Percentiles rank a stretch among this genome's conserved stretches.
phyloP scores from a whole-genome alignment of 2,797 vertebrate species.

The Poecile montanus region DNA sequence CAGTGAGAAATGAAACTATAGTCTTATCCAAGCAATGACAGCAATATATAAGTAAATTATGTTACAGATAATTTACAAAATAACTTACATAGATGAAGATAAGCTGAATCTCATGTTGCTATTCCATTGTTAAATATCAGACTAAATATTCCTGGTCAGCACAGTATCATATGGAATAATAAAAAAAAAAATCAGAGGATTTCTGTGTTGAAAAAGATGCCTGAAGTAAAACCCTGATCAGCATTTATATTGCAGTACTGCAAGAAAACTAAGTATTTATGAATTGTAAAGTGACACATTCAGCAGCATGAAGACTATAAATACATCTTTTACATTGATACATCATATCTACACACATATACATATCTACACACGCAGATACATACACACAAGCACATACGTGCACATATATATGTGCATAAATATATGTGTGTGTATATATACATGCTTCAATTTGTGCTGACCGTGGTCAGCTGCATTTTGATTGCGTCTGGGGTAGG shows the following conservation, averaged over 20 bases:
- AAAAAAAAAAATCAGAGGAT: neutral
- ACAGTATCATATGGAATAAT: neutral
- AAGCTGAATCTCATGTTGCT: constrained; percentile 35
- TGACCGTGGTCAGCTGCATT: constrained; percentile 8
- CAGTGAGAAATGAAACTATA: constrained; percentile 1
- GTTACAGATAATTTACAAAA: constrained; percentile 67
- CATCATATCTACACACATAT: constrained; percentile 60
- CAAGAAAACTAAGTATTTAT: constrained; percentile 35
- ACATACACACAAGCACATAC: constrained; percentile 2
- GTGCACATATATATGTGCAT: neutral
- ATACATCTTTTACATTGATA: constrained; percentile 68
- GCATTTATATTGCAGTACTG: constrained; percentile 25
- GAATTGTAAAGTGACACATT: constrained; percentile 67
- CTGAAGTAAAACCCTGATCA: constrained; percentile 42
- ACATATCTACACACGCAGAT: constrained; percentile 46
- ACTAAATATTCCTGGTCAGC: constrained; percentile 33
- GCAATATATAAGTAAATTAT: constrained; percentile 25
- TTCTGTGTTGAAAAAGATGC: neutral
- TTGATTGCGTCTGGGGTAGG: neutral
- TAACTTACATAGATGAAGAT: constrained; percentile 63
- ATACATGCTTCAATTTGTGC: constrained; percentile 21
- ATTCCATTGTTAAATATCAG: constrained; percentile 31
- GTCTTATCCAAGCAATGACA: constrained; percentile 15
- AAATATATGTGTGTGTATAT: constrained; percentile 6
- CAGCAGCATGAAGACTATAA: constrained; percentile 74